phyloP scores from a whole-genome alignment of 2,113 vertebrate species.

The Grammomys surdaster region DNA sequence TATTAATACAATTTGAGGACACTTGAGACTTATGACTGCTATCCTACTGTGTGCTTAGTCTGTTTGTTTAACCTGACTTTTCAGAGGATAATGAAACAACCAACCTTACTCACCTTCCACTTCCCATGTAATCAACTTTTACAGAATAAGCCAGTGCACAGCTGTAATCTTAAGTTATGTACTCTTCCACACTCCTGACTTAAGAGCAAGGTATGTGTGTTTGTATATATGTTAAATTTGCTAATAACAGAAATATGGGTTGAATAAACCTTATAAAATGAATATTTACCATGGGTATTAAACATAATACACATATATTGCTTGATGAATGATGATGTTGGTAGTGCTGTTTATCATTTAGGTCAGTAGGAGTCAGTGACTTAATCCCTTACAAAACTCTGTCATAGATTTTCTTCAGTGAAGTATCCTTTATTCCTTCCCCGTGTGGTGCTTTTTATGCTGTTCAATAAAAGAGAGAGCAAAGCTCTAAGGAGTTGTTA shows the following conservation, averaged over 20 bases:
- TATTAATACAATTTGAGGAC: background rate
- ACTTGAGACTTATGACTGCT: background rate
- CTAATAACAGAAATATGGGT: background rate
- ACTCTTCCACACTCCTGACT: background rate
- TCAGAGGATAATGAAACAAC: background rate
- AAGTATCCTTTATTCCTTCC: background rate
- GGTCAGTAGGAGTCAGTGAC: background rate
- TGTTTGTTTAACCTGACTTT: background rate
- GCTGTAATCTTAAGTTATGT: background rate
- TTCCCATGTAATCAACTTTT: background rate
- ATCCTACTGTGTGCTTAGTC: background rate
- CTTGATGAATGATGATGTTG: background rate
- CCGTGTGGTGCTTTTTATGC: background rate
- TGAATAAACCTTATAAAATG: background rate
- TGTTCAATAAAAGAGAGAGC: background rate
- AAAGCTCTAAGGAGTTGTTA: background rate
- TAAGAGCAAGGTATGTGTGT: background rate
- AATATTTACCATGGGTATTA: background rate
- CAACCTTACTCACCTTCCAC: background rate
- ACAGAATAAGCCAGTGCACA: background rate
- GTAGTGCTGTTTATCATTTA: background rate
- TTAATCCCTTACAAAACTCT: background rate
- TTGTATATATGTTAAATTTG: background rate
- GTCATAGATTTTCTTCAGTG: background rate
- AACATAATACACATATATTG: background rate